Percentiles rank a stretch among this genome's conserved stretches.
phyloP scores from a whole-genome alignment of 2,113 vertebrate genomes.

The Anseranas semipalmata region DNA sequence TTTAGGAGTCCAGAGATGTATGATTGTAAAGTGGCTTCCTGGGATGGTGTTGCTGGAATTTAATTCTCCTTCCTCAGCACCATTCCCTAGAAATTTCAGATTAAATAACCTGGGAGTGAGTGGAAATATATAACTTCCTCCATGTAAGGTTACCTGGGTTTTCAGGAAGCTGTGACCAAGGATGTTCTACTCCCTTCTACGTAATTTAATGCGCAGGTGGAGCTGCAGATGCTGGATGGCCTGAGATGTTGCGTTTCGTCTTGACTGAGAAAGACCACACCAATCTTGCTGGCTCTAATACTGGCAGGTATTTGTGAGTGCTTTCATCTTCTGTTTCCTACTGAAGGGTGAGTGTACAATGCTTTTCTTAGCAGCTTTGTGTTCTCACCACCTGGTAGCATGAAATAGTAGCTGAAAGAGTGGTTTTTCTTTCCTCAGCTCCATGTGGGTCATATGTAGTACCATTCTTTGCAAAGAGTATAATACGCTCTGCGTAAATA shows the following conservation, averaged over 20 bases:
- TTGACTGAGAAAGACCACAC: neutral
- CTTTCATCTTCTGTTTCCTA: neutral
- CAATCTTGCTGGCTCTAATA: fast-evolving
- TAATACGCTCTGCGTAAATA: fast-evolving
- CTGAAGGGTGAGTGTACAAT: neutral
- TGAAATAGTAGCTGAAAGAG: neutral
- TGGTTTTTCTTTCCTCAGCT: neutral
- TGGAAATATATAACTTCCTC: neutral
- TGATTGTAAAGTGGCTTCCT: neutral
- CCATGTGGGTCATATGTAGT: fast-evolving
- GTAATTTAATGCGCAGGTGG: neutral
- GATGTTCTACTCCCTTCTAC: neutral
- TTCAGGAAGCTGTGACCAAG: neutral
- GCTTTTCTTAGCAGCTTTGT: neutral
- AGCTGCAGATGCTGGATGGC: neutral
- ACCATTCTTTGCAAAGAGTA: neutral
- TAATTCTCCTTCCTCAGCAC: neutral
- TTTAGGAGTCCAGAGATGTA: neutral
- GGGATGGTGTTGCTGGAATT: neutral
- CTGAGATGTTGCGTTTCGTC: neutral
- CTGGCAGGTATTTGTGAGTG: neutral
- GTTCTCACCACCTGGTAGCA: neutral
- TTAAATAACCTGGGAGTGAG: neutral
- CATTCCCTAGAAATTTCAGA: neutral
- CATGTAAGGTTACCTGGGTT: neutral